These are phyloP conservation scores for Melanchra persicariae DNA, from an alignment of 2,888 invertebrate genomes.

Conservation along the genomic window DNA sequence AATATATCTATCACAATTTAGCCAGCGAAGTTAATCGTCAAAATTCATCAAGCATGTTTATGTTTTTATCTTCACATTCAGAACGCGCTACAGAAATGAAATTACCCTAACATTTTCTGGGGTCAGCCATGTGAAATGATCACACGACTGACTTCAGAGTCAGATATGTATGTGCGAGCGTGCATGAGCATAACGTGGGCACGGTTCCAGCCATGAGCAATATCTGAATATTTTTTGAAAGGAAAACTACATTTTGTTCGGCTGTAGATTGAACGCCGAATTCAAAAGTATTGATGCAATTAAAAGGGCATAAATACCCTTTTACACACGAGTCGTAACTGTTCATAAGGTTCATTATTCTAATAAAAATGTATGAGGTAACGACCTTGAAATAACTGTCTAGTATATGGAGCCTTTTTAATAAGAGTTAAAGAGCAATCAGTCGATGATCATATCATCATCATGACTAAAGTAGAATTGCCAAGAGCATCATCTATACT, in stretches of 20 bases:
- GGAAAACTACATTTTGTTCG: slow-evolving; percentile 23
- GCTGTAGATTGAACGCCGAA: neutral
- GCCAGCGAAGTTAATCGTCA: neutral
- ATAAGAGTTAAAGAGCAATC: too few relatives aligned
- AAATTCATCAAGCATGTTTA: neutral
- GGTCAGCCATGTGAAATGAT: slow-evolving; percentile 33
- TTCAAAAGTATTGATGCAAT: neutral
- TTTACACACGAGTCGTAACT: too few relatives aligned
- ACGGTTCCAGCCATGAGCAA: slow-evolving; percentile 8
- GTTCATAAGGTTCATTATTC: too few relatives aligned
- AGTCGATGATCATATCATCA: too few relatives aligned
- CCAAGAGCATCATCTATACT: too few relatives aligned
- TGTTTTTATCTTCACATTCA: slow-evolving; percentile 25
- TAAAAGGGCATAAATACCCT: neutral
- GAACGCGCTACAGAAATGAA: slow-evolving; percentile 29
- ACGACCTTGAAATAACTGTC: too few relatives aligned
- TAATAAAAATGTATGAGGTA: too few relatives aligned
- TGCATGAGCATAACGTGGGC: slow-evolving; percentile 37
- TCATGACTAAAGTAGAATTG: too few relatives aligned
- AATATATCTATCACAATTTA: neutral
- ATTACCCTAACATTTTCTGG: slow-evolving; percentile 33
- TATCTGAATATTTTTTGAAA: slow-evolving; percentile 31
- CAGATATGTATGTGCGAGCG: slow-evolving; percentile 30
- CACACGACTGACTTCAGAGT: slow-evolving; percentile 32
- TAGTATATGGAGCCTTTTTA: too few relatives aligned